Conservation (phyloP, 1,140 invertebrate genomes). For the Sarcophaga bullata region DNA sequence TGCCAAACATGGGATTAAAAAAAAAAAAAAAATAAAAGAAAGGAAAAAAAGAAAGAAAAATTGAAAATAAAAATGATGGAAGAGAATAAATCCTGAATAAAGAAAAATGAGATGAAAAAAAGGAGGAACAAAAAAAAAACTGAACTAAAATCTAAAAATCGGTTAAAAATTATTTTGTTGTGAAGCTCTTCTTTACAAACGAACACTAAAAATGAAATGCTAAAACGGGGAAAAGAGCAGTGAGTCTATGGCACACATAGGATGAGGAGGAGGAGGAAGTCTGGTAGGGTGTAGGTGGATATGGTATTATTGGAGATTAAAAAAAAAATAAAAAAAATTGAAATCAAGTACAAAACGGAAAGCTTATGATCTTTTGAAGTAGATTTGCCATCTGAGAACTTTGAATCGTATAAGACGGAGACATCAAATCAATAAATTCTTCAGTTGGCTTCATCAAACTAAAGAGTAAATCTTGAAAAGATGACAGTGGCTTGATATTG, state of each 20-base stretch:
- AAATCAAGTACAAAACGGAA: no score
- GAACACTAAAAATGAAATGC: no score
- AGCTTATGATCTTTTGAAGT: no score
- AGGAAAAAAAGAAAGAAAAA: neutral
- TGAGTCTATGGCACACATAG: neutral
- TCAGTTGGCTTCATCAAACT: no score
- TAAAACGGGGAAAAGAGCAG: no score
- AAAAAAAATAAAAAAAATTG: neutral
- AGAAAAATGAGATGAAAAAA: neutral
- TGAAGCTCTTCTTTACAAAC: neutral
- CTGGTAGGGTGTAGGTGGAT: neutral
- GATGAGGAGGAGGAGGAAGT: neutral
- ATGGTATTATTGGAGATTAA: neutral
- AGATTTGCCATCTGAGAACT: no score
- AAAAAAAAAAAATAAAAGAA: neutral
- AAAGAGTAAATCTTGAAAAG: no score
- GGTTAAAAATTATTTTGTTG: neutral
- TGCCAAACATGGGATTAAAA: conserved; percentile 12
- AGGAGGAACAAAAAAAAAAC: neutral
- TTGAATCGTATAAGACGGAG: no score
- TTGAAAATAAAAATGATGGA: neutral
- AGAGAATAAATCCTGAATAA: conserved; percentile 5
- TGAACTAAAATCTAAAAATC: neutral
- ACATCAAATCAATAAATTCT: no score
- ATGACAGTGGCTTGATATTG: no score